These are phyloP conservation scores for Acromyrmex heyeri DNA, from an alignment of 1,140 invertebrate species.

Conservation along the genomic window DNA sequence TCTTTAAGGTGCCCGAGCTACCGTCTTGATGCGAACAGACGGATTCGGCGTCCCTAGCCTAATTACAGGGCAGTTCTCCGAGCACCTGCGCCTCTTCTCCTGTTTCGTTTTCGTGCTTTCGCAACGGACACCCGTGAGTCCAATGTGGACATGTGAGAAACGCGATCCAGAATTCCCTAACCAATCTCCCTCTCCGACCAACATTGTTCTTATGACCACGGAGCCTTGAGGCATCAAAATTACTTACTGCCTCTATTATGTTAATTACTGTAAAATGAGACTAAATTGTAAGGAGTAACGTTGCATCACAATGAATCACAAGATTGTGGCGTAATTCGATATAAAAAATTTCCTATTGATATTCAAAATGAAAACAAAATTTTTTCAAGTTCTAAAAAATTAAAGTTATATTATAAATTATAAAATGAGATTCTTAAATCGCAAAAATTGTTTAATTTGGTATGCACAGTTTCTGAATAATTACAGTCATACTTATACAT, in stretches of 20 bases:
- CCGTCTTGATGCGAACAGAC: conserved; percentile 69
- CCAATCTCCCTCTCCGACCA: not conserved
- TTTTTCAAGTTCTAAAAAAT: not conserved
- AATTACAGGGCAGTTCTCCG: conserved; percentile 76
- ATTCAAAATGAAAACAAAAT: not conserved
- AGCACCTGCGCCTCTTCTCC: conserved; percentile 73
- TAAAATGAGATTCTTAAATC: not conserved
- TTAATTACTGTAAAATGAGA: conserved; percentile 49
- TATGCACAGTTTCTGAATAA: not conserved
- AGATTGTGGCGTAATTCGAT: not conserved
- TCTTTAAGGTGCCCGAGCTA: conserved; percentile 70
- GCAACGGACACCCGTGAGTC: conserved; percentile 66
- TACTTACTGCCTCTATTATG: conserved; percentile 39
- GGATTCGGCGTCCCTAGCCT: conserved; percentile 78
- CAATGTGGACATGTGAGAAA: conserved; percentile 51
- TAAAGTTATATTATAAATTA: not conserved
- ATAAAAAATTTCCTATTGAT: not conserved
- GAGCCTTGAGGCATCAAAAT: conserved; percentile 29
- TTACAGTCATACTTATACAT: not conserved
- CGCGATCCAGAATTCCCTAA: conserved; percentile 36
- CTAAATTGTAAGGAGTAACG: not conserved
- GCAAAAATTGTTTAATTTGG: not conserved
- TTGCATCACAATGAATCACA: not conserved
- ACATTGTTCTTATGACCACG: conserved; percentile 29
- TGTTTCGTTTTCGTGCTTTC: conserved; percentile 74